Evolutionary conservation across 2,113 vertebrate genomes (phyloP).

Genomic region (Clarias gariepinus): DNA sequence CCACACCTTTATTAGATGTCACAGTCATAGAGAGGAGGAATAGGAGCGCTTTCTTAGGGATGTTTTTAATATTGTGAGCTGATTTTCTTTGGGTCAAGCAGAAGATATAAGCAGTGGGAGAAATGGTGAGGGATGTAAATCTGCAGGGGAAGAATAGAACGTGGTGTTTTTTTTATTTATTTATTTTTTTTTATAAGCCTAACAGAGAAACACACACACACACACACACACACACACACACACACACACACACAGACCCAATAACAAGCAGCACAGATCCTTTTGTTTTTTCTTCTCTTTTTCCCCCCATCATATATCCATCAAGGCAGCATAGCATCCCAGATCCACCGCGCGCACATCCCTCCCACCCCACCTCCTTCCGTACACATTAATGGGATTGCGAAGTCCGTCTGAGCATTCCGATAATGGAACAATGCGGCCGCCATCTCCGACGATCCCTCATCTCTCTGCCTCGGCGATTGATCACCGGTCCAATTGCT

Average conservation of each 20-base stretch:
- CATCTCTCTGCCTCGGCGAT: slow-evolving; percentile 70
- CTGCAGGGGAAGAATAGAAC: not conserved
- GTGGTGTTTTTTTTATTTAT: not conserved
- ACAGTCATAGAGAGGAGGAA: slow-evolving; percentile 8
- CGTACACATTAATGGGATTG: slow-evolving; percentile 69
- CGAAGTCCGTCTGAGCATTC: slow-evolving; percentile 69
- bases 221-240: not conserved
- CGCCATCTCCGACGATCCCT: slow-evolving; percentile 68
- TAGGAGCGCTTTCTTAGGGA: slow-evolving; percentile 34
- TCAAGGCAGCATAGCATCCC: slow-evolving; percentile 46
- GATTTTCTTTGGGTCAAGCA: slow-evolving; percentile 15
- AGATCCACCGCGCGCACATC: not conserved
- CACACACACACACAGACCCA: not conserved
- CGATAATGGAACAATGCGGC: slow-evolving; percentile 70
- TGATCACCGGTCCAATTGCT: slow-evolving; percentile 78
- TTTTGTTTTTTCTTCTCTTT: not conserved
- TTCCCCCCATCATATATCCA: slow-evolving; percentile 44
- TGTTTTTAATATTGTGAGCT: slow-evolving; percentile 40
- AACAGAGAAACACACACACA: no score
- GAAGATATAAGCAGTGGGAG: not conserved
- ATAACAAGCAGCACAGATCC: slow-evolving; percentile 45
- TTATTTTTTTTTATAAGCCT: slow-evolving; percentile 1
- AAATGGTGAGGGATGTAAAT: not conserved
- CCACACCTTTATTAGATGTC: slow-evolving; percentile 25
- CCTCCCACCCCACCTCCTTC: slow-evolving; percentile 25